A percentile compares a stretch with the other conserved stretches of the same genome.
These are phyloP conservation scores for Trichomalopsis sarcophagae DNA, from an alignment of 1,140 invertebrate genomes.

Conservation along the genomic window DNA sequence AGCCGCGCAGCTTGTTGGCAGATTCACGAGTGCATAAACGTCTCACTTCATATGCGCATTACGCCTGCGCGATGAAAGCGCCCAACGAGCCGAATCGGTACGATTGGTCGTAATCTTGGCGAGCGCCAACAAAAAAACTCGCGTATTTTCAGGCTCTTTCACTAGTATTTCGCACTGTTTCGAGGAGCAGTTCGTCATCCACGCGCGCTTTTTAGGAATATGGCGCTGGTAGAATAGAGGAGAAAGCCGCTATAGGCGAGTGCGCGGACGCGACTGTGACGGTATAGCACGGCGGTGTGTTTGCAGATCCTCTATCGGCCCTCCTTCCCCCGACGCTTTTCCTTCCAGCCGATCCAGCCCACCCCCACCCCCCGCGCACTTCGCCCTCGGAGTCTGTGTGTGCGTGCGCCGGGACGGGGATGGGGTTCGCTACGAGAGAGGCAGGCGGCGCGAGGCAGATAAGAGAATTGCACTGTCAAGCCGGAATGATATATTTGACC, in stretches of 20 bases:
- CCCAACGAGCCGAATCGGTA: neutral
- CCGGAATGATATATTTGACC: constrained; percentile 90
- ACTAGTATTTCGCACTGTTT: constrained; percentile 67
- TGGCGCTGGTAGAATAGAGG: constrained; percentile 62
- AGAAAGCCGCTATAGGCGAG: constrained; percentile 27
- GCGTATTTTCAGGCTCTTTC: constrained; percentile 60
- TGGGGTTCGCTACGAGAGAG: constrained; percentile 38
- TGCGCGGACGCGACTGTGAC: constrained; percentile 55
- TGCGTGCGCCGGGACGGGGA: constrained; percentile 52
- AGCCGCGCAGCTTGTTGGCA: neutral
- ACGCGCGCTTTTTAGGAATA: constrained; percentile 45
- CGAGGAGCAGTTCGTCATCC: constrained; percentile 68
- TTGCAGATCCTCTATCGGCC: constrained; percentile 76
- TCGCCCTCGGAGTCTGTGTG: constrained; percentile 61
- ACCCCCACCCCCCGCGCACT: constrained; percentile 57
- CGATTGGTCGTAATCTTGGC: neutral
- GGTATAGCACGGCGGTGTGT: constrained; percentile 64
- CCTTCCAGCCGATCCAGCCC: constrained; percentile 61
- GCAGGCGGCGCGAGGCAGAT: constrained; percentile 77
- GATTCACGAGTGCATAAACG: neutral
- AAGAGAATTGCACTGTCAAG: constrained; percentile 91
- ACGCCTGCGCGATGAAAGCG: too few species aligned
- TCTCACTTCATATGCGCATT: neutral
- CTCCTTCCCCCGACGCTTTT: constrained; percentile 60
- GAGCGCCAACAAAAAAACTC: constrained; percentile 16